These are phyloP conservation scores for Strigamia crassipes DNA, from an alignment of 2,888 invertebrate species.

Conservation along the genomic window DNA sequence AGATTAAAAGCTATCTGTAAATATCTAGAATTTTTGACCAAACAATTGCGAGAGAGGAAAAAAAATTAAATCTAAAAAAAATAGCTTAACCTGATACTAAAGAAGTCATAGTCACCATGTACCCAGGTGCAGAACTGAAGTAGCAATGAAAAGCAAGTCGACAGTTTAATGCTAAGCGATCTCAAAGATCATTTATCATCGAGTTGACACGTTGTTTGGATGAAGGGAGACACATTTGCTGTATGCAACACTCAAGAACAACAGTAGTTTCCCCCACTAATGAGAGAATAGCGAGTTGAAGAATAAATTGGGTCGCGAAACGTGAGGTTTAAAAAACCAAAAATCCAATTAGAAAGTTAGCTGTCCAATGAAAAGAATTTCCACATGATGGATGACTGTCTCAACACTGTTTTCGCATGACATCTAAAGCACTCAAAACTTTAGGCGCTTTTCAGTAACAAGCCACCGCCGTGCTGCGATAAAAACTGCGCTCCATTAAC, in stretches of 20 bases:
- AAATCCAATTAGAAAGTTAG: conserved; percentile 43
- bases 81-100: background rate
- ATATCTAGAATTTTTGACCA: too few relatives aligned
- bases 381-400: conserved; percentile 37
- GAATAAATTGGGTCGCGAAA: conserved; percentile 46
- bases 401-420: conserved; percentile 17
- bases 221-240: conserved; percentile 10
- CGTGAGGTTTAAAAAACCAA: conserved; percentile 37
- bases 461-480: background rate
- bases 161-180: conserved; percentile 37
- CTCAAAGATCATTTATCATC: conserved; percentile 37
- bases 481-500: conserved; percentile 17
- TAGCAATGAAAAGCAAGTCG: conserved; percentile 28
- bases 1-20: background rate
- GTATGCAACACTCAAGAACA: conserved; percentile 11
- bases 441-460: conserved; percentile 24
- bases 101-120: background rate
- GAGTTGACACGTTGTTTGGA: conserved; percentile 30
- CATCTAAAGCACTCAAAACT: conserved; percentile 24
- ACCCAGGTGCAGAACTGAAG: conserved; percentile 28
- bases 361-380: conserved; percentile 22
- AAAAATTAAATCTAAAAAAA: background rate
- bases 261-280: conserved; percentile 5
- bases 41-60: too few relatives aligned
- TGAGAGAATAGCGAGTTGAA: conserved; percentile 53